A percentile compares a stretch with the other conserved stretches of the same genome.
Evolutionary conservation across 2,888 invertebrate genomes (phyloP).

Genomic region (Noctuana brunneofusca): DNA sequence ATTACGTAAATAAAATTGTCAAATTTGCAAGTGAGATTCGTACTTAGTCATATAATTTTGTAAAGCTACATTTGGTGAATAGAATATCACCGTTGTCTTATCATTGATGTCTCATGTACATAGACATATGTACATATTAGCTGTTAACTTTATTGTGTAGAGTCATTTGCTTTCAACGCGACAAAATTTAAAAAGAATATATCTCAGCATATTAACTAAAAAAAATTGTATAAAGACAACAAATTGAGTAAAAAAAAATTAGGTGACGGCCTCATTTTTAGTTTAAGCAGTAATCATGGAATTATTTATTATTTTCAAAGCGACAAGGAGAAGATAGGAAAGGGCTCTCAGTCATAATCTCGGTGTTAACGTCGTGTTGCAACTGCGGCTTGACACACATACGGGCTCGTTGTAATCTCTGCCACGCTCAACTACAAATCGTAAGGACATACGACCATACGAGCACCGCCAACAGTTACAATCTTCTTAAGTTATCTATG

Average conservation of each 20-base stretch:
- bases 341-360: slow-evolving; percentile 70
- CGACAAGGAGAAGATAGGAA: slow-evolving; percentile 53
- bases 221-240: background rate
- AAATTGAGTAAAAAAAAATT: background rate
- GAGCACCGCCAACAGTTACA: slow-evolving; percentile 8
- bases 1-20: too few species aligned
- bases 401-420: slow-evolving; percentile 58
- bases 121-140: too few species aligned
- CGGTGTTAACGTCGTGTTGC: slow-evolving; percentile 58
- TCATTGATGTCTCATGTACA: too few species aligned
- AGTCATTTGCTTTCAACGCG: background rate
- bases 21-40: too few species aligned
- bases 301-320: slow-evolving; percentile 10
- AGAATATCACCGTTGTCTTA: too few species aligned
- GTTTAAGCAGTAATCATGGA: background rate
- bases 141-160: background rate
- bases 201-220: background rate
- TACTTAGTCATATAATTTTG: too few species aligned
- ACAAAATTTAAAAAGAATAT: background rate
- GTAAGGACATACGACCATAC: slow-evolving; percentile 37
- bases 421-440: slow-evolving; percentile 42
- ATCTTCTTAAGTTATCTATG: slow-evolving; percentile 22
- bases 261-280: background rate
- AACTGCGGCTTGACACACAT: slow-evolving; percentile 76
- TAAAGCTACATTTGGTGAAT: too few species aligned